Evolutionary conservation across 2,797 vertebrate species (phyloP).

Genomic region (Myiothlypis coronata): DNA sequence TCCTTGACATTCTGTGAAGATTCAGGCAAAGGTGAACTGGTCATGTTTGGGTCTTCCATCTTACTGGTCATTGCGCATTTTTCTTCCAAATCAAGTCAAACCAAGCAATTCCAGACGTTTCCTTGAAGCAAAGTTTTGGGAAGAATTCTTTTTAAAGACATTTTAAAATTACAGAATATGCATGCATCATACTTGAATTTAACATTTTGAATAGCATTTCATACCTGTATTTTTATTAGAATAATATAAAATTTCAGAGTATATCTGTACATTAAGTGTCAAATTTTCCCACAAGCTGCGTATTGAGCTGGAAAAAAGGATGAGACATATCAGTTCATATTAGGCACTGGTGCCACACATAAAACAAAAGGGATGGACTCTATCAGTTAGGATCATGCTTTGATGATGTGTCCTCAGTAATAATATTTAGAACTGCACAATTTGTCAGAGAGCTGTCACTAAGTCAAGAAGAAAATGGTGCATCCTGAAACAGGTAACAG

Average conservation of each 20-base stretch:
- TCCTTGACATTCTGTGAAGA: background rate
- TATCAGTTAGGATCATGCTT: background rate
- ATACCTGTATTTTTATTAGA: background rate
- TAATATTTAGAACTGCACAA: background rate
- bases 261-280: background rate
- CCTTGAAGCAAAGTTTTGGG: background rate
- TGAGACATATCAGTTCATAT: background rate
- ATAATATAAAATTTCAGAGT: background rate
- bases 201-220: background rate
- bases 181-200: background rate
- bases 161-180: background rate
- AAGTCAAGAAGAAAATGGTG: background rate
- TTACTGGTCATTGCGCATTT: background rate
- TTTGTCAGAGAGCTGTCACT: rapidly evolving
- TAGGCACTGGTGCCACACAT: background rate
- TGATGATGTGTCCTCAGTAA: background rate
- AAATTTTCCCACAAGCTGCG: background rate
- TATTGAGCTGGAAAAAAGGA: background rate
- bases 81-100: background rate
- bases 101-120: background rate
- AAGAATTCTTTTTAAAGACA: background rate
- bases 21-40: background rate
- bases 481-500: background rate
- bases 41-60: background rate
- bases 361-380: background rate